Percentiles rank a stretch among this genome's conserved stretches.
phyloP scores from a whole-genome alignment of 2,113 vertebrate species.

The Emydura subglobosa region DNA sequence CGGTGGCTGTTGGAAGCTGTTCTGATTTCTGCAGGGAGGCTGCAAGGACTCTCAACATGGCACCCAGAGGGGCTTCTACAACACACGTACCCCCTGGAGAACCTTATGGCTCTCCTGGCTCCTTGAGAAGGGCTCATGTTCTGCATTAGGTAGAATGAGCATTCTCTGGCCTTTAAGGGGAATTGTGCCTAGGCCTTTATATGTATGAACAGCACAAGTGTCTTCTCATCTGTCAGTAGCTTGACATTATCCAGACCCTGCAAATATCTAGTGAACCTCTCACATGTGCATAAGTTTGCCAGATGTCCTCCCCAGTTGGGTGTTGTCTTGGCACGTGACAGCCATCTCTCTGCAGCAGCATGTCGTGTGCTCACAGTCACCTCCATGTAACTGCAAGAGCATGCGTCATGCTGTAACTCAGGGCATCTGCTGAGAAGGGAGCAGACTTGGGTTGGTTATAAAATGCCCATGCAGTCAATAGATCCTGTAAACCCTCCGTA shows the following conservation, averaged over 20 bases:
- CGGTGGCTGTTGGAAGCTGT: background rate
- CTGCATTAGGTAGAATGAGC: background rate
- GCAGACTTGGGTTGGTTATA: background rate
- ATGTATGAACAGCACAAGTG: background rate
- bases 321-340: background rate
- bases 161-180: background rate
- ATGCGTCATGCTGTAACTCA: background rate
- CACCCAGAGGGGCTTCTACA: background rate
- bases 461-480: background rate
- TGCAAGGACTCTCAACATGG: background rate
- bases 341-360: background rate
- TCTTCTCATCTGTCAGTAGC: background rate
- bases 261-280: background rate
- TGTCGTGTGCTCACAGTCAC: background rate
- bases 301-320: rapidly evolving
- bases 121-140: background rate
- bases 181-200: rapidly evolving
- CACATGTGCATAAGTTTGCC: background rate
- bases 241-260: background rate
- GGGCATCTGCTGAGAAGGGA: background rate
- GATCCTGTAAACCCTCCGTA: background rate
- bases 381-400: background rate
- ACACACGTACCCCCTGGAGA: rapidly evolving
- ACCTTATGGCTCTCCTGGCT: background rate
- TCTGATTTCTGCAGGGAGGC: background rate